Evolutionary conservation across 2,888 invertebrate genomes (phyloP), one percentile per base, ranked within the genome.

Genomic region (Julus scandinavius): DNA sequence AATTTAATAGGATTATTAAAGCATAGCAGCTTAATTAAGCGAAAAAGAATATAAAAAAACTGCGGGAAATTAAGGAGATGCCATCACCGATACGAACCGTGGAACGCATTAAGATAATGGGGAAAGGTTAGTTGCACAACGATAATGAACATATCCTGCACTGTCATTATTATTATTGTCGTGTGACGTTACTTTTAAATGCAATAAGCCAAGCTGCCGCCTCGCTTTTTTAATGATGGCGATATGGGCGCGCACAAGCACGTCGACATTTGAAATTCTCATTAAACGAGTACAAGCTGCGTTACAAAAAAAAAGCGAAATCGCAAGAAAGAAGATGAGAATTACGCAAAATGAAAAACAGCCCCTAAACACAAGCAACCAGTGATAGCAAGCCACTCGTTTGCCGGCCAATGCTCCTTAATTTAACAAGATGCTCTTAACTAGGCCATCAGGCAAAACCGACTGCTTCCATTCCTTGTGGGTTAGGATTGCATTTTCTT

Each of bases 81-180:
- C 63, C 20, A 20, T 29, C 63, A 7, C 63, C 20, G 63, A 72
- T 72, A 72, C 1, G 63, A 29, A 20, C 9, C 63, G 7, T 72
- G 20, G 63, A 72, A 9, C 20, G 20, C 63, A 72, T 72, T 72
- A 72, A 72, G 63, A 72, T 72, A 72, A 72, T 72, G 63, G 63
- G 63, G 63, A 72, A 72, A 72, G 63, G 63, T 72, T 72, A 72
- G 20, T 11, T 29, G 63, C 63, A 72, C 63, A 7, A 72, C 63
- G 29, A 20, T 72, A 72, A 72, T 72, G 63, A 72, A 72, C 63
- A 72, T 72, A 72, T 72, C 63, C 63, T 17, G 63, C 63, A 72
- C 63, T 72, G 63, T 72, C 63, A 72, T 72, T 72, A 72, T 72
- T 72, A 72, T 72, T 72, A 72, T 72, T 72, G 63, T 72, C 63